phyloP scores from a whole-genome alignment of 2,797 vertebrate genomes.

The Malurus splendens region DNA sequence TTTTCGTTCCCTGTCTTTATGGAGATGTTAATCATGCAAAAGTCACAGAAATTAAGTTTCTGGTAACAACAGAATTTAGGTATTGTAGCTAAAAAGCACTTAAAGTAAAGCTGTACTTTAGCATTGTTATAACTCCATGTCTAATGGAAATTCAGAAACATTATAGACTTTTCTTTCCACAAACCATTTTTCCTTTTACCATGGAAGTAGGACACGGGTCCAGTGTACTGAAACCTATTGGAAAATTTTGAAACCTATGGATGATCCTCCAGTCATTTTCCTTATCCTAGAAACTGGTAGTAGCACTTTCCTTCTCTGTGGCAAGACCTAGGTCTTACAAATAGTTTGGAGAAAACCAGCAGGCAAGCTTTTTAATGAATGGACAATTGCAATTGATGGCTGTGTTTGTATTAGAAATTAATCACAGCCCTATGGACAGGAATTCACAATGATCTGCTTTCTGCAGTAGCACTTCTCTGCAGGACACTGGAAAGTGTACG shows the following conservation, averaged over 20 bases:
- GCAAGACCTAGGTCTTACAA: neutral
- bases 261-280: neutral
- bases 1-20: neutral
- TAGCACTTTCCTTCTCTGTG: neutral
- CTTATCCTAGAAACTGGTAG: neutral
- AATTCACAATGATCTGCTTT: neutral
- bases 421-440: neutral
- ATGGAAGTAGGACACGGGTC: neutral
- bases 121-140: neutral
- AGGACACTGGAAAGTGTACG: neutral
- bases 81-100: neutral
- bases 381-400: neutral
- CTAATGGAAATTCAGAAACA: neutral
- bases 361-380: neutral
- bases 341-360: neutral
- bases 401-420: neutral
- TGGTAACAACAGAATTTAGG: neutral
- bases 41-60: neutral
- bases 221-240: neutral
- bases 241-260: no score
- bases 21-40: neutral
- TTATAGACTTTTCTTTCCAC: neutral
- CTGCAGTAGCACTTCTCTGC: neutral
- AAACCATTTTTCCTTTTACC: neutral
- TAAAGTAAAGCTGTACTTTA: neutral